Percentiles rank a stretch among this genome's conserved stretches.
These are phyloP conservation scores for Archilochus colubris DNA, from an alignment of 2,113 vertebrate genomes.

Conservation along the genomic window DNA sequence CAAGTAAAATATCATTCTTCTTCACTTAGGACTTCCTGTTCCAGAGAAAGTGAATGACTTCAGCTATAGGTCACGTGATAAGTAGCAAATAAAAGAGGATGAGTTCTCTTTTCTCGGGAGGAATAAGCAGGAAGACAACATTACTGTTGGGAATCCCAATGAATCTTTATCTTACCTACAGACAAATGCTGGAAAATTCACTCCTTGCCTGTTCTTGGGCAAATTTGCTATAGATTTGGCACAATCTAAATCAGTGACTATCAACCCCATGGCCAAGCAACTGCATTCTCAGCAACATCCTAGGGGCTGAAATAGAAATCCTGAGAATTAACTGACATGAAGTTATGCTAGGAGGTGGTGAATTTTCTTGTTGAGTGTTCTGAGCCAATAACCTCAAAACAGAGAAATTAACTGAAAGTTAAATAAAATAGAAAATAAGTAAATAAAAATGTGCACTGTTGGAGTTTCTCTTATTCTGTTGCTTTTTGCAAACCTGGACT, in stretches of 20 bases:
- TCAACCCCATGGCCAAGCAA: accelerated
- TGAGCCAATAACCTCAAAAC: background rate
- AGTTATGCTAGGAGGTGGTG: background rate
- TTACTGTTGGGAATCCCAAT: background rate
- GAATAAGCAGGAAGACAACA: background rate
- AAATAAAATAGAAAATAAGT: background rate
- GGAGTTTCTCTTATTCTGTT: background rate
- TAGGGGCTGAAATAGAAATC: background rate
- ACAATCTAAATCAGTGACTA: background rate
- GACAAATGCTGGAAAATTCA: accelerated
- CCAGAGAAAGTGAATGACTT: background rate
- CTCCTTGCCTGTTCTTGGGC: background rate
- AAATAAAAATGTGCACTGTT: background rate
- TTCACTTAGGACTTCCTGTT: background rate
- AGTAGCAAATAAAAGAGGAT: background rate
- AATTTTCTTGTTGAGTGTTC: background rate
- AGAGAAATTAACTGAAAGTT: background rate
- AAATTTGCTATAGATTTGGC: background rate
- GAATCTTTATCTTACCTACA: background rate
- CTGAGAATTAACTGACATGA: background rate
- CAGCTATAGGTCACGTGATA: background rate
- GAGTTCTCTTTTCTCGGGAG: background rate
- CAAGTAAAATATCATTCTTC: background rate
- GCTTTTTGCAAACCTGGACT: background rate
- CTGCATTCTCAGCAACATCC: background rate